Base-by-base conservation (phyloP, 2,113 vertebrate species). In the Cryptomyrus ogoouensis region DNA sequence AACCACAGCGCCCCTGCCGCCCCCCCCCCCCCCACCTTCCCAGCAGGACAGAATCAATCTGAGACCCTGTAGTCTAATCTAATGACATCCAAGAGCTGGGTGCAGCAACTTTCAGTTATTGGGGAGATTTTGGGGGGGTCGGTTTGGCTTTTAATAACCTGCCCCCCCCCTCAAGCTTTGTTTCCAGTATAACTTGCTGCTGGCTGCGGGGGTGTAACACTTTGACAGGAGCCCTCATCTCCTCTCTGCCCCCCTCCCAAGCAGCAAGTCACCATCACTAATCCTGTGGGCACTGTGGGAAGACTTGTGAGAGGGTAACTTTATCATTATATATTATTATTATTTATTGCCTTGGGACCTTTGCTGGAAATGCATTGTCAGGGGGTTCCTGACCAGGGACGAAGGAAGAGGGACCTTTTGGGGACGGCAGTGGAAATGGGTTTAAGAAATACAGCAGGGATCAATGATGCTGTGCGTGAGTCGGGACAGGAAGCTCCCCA, bases 81-180 rank as follows among this genome's bases (percentile, higher is more conserved):
- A 96, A 96, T 96, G 95, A 95, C 94, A 94, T 93, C 91, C 93
- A 92, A 92, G 91, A 92, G 92, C 94, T 91, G n/a, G 94, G 93
- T 91, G 91, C 96, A 95, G 94, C 94, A 96, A 94, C 94, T 95
- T 95, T 96, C 93, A 96, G 96, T 96, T 96, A 96, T 95, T 95
- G 95, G 94, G 91, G 91, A 92, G 93, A 95, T 94, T 95, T 92
- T 90, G 90, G 92, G 93, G 5, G 5, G 19, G 49, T 50, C 3
- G 13, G 91, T 92, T 91, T 92, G 91, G 93, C 90, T 92, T 91
- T 94, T 95, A 95, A 96, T 95, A 94, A 95, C 93, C 93, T 5
- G 5, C 12, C 39, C 77, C 77, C 35, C 74, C 31, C 70, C 17
- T 27, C 35, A 39, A 39, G 52, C 52, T 56, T 56, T 0, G 7